Evolutionary conservation across 2,888 invertebrate species (phyloP).

Genomic region (Cenopis cana): DNA sequence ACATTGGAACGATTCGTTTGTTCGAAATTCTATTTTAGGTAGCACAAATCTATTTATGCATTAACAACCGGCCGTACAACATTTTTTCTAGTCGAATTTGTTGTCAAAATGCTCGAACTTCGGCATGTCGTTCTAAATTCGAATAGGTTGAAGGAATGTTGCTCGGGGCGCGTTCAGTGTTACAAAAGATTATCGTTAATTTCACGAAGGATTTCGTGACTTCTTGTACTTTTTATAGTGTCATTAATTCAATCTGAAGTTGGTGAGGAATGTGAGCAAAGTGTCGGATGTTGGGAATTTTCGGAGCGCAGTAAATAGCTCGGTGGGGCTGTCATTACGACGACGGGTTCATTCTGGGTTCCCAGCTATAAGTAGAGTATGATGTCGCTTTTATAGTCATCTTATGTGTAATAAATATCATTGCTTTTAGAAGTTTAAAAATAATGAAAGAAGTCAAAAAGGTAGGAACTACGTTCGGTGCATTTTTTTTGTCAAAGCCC

Average conservation of each 20-base stretch:
- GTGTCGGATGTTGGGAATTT: conserved; percentile 69
- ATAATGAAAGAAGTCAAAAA: too few relatives aligned
- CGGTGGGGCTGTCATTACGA: conserved; percentile 71
- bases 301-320: conserved; percentile 71
- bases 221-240: conserved; percentile 71
- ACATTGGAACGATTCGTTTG: conserved; percentile 69
- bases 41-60: conserved; percentile 67
- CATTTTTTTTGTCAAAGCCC: too few relatives aligned
- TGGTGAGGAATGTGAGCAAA: conserved; percentile 67
- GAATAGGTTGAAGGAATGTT: conserved; percentile 70
- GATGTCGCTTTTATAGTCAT: conserved; percentile 64
- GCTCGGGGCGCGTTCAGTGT: conserved; percentile 60
- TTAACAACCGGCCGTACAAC: conserved; percentile 68
- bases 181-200: conserved; percentile 73
- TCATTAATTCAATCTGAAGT: conserved; percentile 71
- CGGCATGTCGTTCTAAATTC: conserved; percentile 69
- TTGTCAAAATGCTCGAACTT: conserved; percentile 72
- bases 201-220: conserved; percentile 66
- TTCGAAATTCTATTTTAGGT: conserved; percentile 71
- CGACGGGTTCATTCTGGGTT: conserved; percentile 68
- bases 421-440: conserved; percentile 30
- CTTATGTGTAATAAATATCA: conserved; percentile 70
- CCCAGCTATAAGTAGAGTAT: conserved; percentile 68
- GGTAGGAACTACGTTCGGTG: too few relatives aligned
- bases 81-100: conserved; percentile 62